A percentile compares a stretch with the other conserved stretches of the same genome.
These are phyloP conservation scores for Rambutsinella grinnellia DNA, from an alignment of 2,888 invertebrate genomes.

Conservation along the genomic window DNA sequence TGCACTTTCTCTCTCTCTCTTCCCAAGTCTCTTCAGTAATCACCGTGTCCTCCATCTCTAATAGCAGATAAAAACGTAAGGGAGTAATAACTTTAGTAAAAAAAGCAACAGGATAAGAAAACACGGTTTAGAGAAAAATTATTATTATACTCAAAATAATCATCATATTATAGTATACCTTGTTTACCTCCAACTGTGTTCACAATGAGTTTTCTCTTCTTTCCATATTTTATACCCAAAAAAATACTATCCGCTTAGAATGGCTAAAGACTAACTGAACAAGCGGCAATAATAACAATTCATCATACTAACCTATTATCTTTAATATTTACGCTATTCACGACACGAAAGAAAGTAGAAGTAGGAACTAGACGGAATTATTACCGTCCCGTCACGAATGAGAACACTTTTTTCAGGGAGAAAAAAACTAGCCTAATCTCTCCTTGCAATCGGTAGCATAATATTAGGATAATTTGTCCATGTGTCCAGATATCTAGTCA, in stretches of 20 bases:
- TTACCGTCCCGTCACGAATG: no score
- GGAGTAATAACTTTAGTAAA: not conserved
- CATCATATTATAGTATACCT: slow-evolving; percentile 3
- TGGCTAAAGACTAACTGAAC: slow-evolving; percentile 44
- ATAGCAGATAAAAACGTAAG: not conserved
- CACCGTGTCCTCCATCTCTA: no score
- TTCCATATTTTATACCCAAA: not conserved
- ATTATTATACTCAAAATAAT: slow-evolving; percentile 5
- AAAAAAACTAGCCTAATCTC: no score
- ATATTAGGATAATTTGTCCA: not conserved
- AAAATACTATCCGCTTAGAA: slow-evolving; percentile 32
- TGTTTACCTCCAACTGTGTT: slow-evolving; percentile 8
- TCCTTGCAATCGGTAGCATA: no score
- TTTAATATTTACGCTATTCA: not conserved
- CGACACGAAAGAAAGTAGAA: no score
- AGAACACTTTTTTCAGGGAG: no score
- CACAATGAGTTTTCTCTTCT: not conserved
- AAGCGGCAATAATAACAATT: slow-evolving; percentile 7
- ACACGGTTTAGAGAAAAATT: not conserved
- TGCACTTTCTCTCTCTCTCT: slow-evolving; percentile 26
- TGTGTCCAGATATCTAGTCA: not conserved
- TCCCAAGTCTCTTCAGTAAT: slow-evolving; percentile 8
- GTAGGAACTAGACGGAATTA: no score
- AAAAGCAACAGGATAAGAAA: not conserved
- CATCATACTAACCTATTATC: slow-evolving; percentile 16